Base-by-base conservation (phyloP, 1,140 invertebrate species). In the Aphis craccivora region DNA sequence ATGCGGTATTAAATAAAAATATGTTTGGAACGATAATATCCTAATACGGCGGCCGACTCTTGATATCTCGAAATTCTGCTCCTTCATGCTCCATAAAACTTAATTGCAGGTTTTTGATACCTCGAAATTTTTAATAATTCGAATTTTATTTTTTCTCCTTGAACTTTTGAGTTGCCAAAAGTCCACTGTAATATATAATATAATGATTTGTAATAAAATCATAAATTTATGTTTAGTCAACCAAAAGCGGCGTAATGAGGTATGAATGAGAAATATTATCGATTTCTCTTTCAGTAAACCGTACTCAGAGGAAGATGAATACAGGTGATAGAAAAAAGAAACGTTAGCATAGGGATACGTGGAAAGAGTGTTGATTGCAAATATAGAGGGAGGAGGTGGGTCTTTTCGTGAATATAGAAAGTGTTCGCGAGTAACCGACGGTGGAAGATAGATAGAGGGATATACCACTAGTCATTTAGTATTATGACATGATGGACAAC, bases 321-420 rank as follows among this genome's bases (percentile, higher is more conserved):
- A 30, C 30, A 25, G 8, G 35, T 25, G 22, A 23, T 86, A 25
- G 40, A 45, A 86, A 86, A 86, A 84, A 86, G n/a, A 86, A 51
- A 51, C 20, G 35, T 5, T 35, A 22, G 18, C 30, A 81, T 81
- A 37, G 25, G 40, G 40, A 43, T 84, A 84, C 40, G 23, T 45
- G 23, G 83, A 86, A 86, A 86, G 40, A 43, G 83, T 86, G 83
- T 86, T 86, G 83, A 86, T 86, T 45, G 40, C 22, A 45, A 30
- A 86, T 20, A 86, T 3, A 37, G 20, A 37, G 22, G 22, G n/a
- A 8, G 14, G 67, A 18, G 76, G 8, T 23, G 7, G n/a, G 18
- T 43, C 37, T 40, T 23, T 43, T 7, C 9, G 1, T 86, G 2
- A 30, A 86, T 86, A 86, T 30, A 86, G 40, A 45, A 9, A 86